Percentiles rank a stretch among this genome's conserved stretches.
phyloP scores from a whole-genome alignment of 2,888 invertebrate genomes.

The Leptopilina syphax region DNA sequence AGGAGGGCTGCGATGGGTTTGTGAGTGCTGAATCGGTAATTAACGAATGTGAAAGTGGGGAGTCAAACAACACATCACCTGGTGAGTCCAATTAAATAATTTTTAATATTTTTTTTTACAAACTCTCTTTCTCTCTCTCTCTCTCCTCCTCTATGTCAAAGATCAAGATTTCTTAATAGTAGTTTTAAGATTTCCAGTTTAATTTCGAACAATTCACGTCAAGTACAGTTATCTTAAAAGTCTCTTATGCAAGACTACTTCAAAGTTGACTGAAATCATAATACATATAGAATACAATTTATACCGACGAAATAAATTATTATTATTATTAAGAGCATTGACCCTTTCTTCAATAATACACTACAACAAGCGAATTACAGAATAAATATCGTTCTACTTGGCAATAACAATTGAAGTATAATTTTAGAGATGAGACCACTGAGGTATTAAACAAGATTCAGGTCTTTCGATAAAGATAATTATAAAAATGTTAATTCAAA shows the following conservation, averaged over 20 bases:
- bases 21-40: neutral
- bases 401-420: conserved; percentile 38
- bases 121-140: too few species aligned
- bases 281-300: too few species aligned
- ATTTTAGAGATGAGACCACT: conserved; percentile 33
- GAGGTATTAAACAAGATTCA: conserved; percentile 26
- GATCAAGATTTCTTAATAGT: too few species aligned
- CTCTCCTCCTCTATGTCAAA: neutral
- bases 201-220: too few species aligned
- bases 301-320: too few species aligned
- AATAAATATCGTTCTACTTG: conserved; percentile 35
- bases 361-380: neutral
- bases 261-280: too few species aligned
- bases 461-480: conserved; percentile 21
- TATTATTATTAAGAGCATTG: conserved; percentile 24
- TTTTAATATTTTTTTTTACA: neutral
- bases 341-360: conserved; percentile 1
- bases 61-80: conserved; percentile 7
- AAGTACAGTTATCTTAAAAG: too few species aligned
- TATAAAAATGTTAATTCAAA: neutral
- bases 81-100: neutral
- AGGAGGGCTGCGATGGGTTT: neutral
- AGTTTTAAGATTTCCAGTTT: too few species aligned
- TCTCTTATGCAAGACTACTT: too few species aligned
- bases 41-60: neutral